phyloP scores from a whole-genome alignment of 1,140 invertebrate genomes.

The Bicyclus anynana region DNA sequence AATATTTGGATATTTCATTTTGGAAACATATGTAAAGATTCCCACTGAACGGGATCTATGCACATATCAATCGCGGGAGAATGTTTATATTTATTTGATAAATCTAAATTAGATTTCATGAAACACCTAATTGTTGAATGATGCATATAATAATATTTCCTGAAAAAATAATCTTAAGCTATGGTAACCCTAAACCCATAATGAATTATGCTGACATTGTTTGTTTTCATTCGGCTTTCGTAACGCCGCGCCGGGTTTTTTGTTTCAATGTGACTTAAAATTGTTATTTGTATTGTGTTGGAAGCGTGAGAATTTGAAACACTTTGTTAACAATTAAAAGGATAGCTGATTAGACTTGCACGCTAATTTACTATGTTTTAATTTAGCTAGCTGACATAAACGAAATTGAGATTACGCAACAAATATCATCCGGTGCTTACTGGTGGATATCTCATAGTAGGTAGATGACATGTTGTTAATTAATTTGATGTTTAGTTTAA shows the following conservation, averaged over 20 bases:
- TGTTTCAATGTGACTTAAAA: constrained; percentile 48
- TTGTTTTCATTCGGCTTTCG: constrained; percentile 51
- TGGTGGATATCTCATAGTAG: too few species aligned
- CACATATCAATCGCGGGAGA: too few species aligned
- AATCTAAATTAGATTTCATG: too few species aligned
- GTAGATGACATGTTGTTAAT: too few species aligned
- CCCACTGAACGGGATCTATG: too few species aligned
- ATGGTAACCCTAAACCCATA: constrained; percentile 21
- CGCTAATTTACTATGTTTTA: too few species aligned
- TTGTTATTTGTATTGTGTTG: constrained; percentile 36
- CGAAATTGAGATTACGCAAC: too few species aligned
- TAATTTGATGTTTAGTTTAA: too few species aligned
- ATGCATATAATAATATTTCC: not conserved
- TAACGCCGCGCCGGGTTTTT: constrained; percentile 43
- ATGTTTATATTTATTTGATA: too few species aligned
- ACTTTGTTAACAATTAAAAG: constrained; percentile 36
- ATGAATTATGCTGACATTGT: constrained; percentile 48
- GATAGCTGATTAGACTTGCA: not conserved
- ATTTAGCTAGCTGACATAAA: too few species aligned
- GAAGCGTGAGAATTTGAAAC: constrained; percentile 53
- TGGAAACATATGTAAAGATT: not conserved
- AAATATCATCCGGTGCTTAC: too few species aligned
- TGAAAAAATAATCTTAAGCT: not conserved
- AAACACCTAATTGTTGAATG: not conserved
- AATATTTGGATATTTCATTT: constrained; percentile 4